These are phyloP conservation scores for Kuschelorhynchus macadamiae DNA, from an alignment of 2,888 invertebrate genomes.

Conservation along the genomic window DNA sequence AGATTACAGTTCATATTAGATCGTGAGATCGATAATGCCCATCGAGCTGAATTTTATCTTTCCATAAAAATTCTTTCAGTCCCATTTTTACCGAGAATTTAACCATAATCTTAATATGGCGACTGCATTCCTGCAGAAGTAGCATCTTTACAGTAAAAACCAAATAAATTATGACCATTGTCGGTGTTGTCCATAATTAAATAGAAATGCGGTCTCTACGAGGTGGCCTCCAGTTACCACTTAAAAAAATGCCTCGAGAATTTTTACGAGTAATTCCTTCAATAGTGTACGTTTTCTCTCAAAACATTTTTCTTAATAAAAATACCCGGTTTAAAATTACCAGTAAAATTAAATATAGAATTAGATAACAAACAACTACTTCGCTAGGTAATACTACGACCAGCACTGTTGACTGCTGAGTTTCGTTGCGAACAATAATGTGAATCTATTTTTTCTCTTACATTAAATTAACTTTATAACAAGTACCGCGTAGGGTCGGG, in stretches of 20 bases:
- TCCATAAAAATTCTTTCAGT: constrained; percentile 30
- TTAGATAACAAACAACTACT: too few relatives aligned
- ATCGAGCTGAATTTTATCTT: constrained; percentile 10
- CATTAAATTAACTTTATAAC: too few relatives aligned
- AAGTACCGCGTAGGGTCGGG: too few relatives aligned
- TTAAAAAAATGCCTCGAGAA: constrained; percentile 25
- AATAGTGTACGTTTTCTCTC: constrained; percentile 19
- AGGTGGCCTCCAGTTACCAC: constrained; percentile 27
- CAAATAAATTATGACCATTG: constrained; percentile 38
- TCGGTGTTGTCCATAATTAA: constrained; percentile 36
- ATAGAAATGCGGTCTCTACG: constrained; percentile 43
- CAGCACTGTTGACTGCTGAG: too few relatives aligned
- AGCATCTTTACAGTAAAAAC: constrained; percentile 32
- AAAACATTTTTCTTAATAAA: constrained; percentile 2
- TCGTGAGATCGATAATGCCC: too few relatives aligned
- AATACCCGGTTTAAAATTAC: background rate
- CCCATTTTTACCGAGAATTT: constrained; percentile 27
- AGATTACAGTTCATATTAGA: too few relatives aligned
- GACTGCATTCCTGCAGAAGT: constrained; percentile 24
- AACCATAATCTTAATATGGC: constrained; percentile 33
- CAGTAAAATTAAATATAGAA: constrained; percentile 6
- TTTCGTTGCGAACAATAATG: too few relatives aligned
- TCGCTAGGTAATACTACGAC: too few relatives aligned
- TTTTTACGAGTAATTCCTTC: constrained; percentile 24
- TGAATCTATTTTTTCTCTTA: too few relatives aligned